Base-by-base conservation (phyloP, 1,140 invertebrate genomes). In the Lethrus apterus region DNA sequence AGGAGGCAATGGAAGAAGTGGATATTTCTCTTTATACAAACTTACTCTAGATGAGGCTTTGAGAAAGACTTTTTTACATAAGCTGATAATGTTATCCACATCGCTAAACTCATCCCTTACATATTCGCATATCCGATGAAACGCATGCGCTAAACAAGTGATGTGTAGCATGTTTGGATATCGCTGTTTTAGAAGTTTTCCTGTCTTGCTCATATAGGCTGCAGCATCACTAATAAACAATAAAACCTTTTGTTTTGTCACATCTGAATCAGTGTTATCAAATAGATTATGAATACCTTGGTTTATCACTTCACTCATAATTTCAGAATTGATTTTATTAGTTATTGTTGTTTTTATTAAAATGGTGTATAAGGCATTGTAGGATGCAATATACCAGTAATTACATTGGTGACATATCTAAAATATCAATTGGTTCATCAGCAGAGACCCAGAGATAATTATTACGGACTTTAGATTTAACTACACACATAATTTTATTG, bases 81-180 rank as follows among this genome's bases (percentile, higher is more conserved):
- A 47, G 13, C 45, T 46, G 26, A 65, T 48, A 7, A 64, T 41
- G 19, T 44, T 26, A 47, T 61, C 49, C 2, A 63, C 51, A 14
- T 51, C 33, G 8, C 48, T 24, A 48, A 43, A 60, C 14, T 55
- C 14, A 9, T 34, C 35, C 26, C 56, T 45, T 43, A 64, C 48
- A 31, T 47, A 48, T 48, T 66, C 60, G 13, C 51, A 56, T 19
- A 66, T 48, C 26, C 51, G 3, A 46, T 66, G 50, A 13, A 57
- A 41, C 44, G 40, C 53, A 55, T 66, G 62, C 14, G 56, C 62
- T 15, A 65, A 24, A 45, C 56, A 64, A 7, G 59, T 66, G 5
- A 63, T 44, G 36, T 63, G 57, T 34, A 58, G 32, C 29, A 61
- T 52, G 20, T 53, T 51, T 10, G 50, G 48, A 41, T 52, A 63